Evolutionary conservation across 1,140 invertebrate genomes (phyloP).

Genomic region (Andricus grossulariae): DNA sequence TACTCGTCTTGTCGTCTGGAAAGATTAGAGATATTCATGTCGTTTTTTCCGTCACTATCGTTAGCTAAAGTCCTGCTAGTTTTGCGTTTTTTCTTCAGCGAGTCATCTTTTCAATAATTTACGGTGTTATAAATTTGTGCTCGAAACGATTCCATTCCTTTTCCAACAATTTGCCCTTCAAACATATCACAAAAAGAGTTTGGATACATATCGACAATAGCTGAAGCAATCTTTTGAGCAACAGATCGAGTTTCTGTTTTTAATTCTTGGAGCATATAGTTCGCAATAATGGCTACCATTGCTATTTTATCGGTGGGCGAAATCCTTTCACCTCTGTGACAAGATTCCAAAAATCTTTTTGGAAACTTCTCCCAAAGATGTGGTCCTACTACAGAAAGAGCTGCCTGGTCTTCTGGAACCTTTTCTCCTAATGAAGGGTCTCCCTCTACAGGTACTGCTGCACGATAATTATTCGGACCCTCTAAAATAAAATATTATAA

Average conservation of each 20-base stretch:
- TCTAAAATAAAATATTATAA: too few species aligned
- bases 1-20: slow-evolving; percentile 40
- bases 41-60: slow-evolving; percentile 36
- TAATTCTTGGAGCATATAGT: slow-evolving; percentile 34
- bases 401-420: too few species aligned
- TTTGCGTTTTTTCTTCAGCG: neutral
- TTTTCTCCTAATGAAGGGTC: too few species aligned
- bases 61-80: slow-evolving; percentile 7
- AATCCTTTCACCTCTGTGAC: too few species aligned
- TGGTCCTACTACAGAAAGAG: too few species aligned
- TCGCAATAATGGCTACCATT: neutral
- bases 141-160: slow-evolving; percentile 32
- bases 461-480: too few species aligned
- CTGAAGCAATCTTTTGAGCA: slow-evolving; percentile 15
- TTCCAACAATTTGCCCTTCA: too few species aligned
- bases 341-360: too few species aligned
- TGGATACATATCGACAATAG: slow-evolving; percentile 37
- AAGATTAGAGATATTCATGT: slow-evolving; percentile 31
- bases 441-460: too few species aligned
- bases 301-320: too few species aligned
- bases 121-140: slow-evolving; percentile 41
- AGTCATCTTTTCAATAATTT: slow-evolving; percentile 28
- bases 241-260: slow-evolving; percentile 17
- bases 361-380: too few species aligned
- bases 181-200: slow-evolving; percentile 32